Base-by-base conservation (phyloP, 2,888 invertebrate genomes). In the Drosophila formosana region DNA sequence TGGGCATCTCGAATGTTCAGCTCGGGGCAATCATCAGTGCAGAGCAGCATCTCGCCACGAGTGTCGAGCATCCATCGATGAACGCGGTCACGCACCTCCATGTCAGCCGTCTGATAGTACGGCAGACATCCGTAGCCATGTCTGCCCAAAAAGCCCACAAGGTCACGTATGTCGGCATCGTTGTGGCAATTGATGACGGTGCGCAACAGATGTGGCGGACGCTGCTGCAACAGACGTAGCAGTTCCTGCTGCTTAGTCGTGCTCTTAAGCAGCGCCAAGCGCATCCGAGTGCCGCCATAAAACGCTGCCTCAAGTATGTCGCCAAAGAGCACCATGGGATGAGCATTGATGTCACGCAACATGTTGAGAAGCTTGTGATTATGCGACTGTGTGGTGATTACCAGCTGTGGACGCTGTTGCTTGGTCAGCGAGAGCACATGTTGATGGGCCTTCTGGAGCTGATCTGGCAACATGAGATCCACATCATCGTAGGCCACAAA, bases 11-110 rank as follows among this genome's bases (percentile, higher is more conserved):
- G 71, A 3, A 88, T 45, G 3, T 45, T n/a, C 28, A 86, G 26
- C 32, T 83, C 88, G 3, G 87, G 88, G 9, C 88, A 86, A 7
- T 64, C 5, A 32, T 88, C 87, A 2, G 87, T 88, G 58, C 51
- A 65, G 6, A 88, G 30, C 3, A 83, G 11, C 5, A 83, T 32
- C 9, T 65, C 47, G 8, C 78, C 81, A 0, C 9, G 11, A 0
- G 30, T 61, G 1, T 71, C 0, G 5, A 23, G 25, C 45, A 53
- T 58, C 82, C 82, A 82, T 3, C 58, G 37, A 3, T 66, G 46
- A 8, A 82, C 68, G n/a, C 58, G 60, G 13, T 77, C 72, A 1
- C 25, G 65, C 13, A 65, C 67, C 0, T 4, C 25, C 45, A 66
- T 26, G 8, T 67, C 52, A 1, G 68, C 32, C 2, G 58, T 52